A percentile compares a stretch with the other conserved stretches of the same genome.
Conservation (phyloP, 35 echinoderm and acorn worm species). For the Diadema setosum region DNA sequence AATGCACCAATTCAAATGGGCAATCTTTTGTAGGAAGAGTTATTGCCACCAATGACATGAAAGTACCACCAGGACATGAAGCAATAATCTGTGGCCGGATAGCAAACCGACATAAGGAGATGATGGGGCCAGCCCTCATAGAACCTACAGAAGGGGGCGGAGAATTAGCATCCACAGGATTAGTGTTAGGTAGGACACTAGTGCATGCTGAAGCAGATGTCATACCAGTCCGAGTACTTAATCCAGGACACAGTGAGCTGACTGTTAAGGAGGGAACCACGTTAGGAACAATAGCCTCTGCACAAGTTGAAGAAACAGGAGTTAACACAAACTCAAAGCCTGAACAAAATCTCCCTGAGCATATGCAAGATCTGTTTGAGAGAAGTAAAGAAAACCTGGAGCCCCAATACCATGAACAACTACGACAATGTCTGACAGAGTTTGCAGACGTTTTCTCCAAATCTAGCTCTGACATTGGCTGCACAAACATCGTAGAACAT, state of each 20-base stretch:
- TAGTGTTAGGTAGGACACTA: not conserved
- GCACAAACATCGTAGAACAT: conserved; percentile 2
- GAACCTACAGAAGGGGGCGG: not conserved
- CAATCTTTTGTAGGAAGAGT: not conserved
- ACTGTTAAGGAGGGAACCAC: not conserved
- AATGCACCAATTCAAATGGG: not conserved
- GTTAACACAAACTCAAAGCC: not conserved
- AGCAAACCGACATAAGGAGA: not conserved
- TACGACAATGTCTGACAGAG: not conserved
- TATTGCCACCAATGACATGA: not conserved
- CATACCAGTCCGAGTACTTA: not conserved
- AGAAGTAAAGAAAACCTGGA: not conserved
- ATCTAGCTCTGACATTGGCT: not conserved
- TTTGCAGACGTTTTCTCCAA: conserved; percentile 15
- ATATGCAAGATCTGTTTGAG: not conserved
- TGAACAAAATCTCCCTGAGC: not conserved
- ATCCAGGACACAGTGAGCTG: not conserved
- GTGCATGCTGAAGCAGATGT: not conserved
- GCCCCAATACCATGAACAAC: not conserved
- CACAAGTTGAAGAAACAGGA: not conserved
- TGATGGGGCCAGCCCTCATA: not conserved
- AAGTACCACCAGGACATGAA: not conserved
- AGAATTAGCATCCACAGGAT: not conserved
- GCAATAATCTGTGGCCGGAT: not conserved
- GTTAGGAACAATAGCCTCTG: not conserved